These are phyloP conservation scores for Salmo trutta DNA, from an alignment of 2,797 vertebrate species.

Conservation along the genomic window DNA sequence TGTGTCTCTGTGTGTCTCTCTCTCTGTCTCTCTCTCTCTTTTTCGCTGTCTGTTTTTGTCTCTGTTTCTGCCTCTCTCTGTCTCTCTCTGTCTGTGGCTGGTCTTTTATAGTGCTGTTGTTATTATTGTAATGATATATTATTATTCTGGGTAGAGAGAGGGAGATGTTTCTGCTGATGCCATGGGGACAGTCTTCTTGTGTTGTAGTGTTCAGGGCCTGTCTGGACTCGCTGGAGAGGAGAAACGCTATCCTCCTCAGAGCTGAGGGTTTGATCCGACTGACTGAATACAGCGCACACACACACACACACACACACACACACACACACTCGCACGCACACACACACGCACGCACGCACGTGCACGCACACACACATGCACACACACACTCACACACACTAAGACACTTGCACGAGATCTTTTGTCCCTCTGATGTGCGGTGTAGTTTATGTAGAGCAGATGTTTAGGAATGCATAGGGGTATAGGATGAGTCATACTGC, in stretches of 20 bases:
- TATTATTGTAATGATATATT: conserved; percentile 79
- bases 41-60: too few species aligned
- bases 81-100: conserved; percentile 5
- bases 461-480: not conserved
- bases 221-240: conserved; percentile 60
- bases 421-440: not conserved
- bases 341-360: not conserved
- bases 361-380: too few species aligned
- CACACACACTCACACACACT: conserved; percentile 3
- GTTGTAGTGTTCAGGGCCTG: conserved; percentile 55
- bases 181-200: conserved; percentile 55
- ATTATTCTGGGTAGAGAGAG: conserved; percentile 62
- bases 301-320: conserved; percentile 14
- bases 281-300: conserved; percentile 23
- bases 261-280: conserved; percentile 61
- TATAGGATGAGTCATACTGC: too few species aligned
- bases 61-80: not conserved
- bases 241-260: conserved; percentile 54
- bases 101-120: conserved; percentile 59
- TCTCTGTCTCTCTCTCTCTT: not conserved
- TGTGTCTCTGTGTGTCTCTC: not conserved
- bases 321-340: not conserved
- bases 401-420: not conserved
- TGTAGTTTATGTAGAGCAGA: not conserved
- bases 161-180: conserved; percentile 70